Evolutionary conservation across 30 jellyfish, hydroid and myxozoan genomes (phyloP), one percentile per base, ranked within the genome.

Genomic region (Hydractinia symbiolongicarpus): DNA sequence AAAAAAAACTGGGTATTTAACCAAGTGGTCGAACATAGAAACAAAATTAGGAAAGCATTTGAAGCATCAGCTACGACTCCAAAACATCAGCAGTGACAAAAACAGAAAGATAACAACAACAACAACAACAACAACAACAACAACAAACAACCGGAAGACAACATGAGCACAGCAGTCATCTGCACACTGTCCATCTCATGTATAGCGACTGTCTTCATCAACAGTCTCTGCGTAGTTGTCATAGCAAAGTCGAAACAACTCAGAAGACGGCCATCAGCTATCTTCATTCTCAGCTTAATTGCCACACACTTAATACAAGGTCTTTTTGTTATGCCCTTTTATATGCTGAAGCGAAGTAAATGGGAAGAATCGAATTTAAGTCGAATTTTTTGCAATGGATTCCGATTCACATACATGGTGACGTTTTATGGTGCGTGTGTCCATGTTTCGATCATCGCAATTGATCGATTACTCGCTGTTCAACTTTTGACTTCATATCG

Each of bases 351-450:
- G 61, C 30, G 61, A 71, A 20, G 67, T n/a, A 71, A 71, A 53
- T 64, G 19, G 52, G 67, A 71, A 20, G n/a, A 71, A 0, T 14
- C 56, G 13, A 7, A 6, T 19, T 54, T 20, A 1, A 20, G 56
- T 19, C 9, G 50, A 30, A 30, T 50, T 0, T 71, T 71, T 58
- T 71, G 80, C 51, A 58, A 71, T 53, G 80, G 60, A n/a, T 71
- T 30, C 13, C 80, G 80, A 7, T 71, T 71, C 1, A 20, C 80
- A 20, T 71, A 71, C n/a, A 71, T 71, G 80, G 17, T 71, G n/a
- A 71, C 80, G 53, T 71, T 71, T 71, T 71, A 71, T 58, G 80
- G 80, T 11, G 50, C 80, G 70, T 71, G 80, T 71, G 8, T 71
- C 69, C 30, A 71, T 50, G 80, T 71, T 20, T 10, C 5, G 14